Evolutionary conservation across 1,140 invertebrate genomes (phyloP).

Genomic region (Cyrtorhinus lividipennis): DNA sequence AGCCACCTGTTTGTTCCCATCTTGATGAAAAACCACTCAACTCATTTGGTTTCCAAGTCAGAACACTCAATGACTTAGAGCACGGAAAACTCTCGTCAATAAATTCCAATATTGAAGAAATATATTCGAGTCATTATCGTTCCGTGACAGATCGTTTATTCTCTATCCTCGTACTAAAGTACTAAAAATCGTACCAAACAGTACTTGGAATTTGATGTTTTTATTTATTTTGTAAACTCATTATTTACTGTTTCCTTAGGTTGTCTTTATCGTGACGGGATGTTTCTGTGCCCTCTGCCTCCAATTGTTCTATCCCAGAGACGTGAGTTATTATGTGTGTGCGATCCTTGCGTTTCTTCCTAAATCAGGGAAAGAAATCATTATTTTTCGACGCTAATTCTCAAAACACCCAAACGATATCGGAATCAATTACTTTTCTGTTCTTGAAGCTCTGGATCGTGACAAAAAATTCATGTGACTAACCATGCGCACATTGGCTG

Average conservation of each 20-base stretch:
- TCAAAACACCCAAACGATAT: neutral
- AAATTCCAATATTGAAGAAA: neutral
- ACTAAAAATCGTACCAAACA: neutral
- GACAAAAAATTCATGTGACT: neutral
- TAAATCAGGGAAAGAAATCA: neutral
- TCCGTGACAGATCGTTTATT: neutral
- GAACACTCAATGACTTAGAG: no score
- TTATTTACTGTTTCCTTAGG: neutral
- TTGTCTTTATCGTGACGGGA: neutral
- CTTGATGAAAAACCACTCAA: no score
- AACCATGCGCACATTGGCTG: neutral
- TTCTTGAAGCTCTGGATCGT: neutral
- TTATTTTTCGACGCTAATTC: neutral
- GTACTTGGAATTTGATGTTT: neutral
- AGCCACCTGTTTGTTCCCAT: no score
- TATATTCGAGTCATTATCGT: neutral
- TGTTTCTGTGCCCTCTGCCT: neutral
- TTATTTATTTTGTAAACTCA: neutral
- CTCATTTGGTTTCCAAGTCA: no score
- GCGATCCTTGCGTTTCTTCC: neutral
- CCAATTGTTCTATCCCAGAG: conserved; percentile 1
- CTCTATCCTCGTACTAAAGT: neutral
- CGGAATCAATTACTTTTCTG: neutral
- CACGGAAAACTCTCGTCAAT: neutral
- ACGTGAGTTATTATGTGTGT: neutral